Percentiles rank a stretch among this genome's conserved stretches.
Conservation (phyloP, 2,888 invertebrate species). For the Patella depressa region DNA sequence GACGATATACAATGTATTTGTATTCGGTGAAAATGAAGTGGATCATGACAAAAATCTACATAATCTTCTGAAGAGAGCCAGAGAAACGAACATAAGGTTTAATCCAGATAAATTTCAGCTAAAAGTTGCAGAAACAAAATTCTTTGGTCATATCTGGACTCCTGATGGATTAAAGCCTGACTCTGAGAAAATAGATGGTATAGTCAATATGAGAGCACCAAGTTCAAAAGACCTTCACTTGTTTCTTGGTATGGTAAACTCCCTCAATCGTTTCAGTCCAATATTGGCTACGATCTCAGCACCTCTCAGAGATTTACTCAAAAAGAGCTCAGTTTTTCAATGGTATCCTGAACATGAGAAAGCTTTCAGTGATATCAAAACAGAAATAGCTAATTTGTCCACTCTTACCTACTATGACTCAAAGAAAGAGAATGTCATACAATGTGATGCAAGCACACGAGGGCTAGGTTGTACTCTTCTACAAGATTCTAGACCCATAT, state of each 20-base stretch:
- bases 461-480: slow-evolving; percentile 40
- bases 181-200: slow-evolving; percentile 12
- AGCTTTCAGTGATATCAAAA: slow-evolving; percentile 30
- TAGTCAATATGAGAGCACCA: slow-evolving; percentile 27
- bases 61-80: slow-evolving; percentile 16
- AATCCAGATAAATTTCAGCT: slow-evolving; percentile 24
- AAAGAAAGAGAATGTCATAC: slow-evolving; percentile 18
- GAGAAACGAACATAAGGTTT: slow-evolving; percentile 16
- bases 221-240: slow-evolving; percentile 12
- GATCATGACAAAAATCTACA: slow-evolving; percentile 25
- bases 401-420: slow-evolving; percentile 27
- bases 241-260: slow-evolving; percentile 14
- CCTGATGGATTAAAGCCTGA: slow-evolving; percentile 27
- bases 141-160: slow-evolving; percentile 14
- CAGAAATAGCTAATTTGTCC: slow-evolving; percentile 24
- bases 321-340: slow-evolving; percentile 15
- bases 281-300: slow-evolving; percentile 8
- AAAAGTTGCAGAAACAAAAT: background rate
- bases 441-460: slow-evolving; percentile 31
- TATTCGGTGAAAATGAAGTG: slow-evolving; percentile 19
- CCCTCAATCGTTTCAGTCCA: slow-evolving; percentile 18
- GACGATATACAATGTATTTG: slow-evolving; percentile 37
- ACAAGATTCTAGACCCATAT: slow-evolving; percentile 39
- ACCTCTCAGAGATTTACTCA: background rate
- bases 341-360: slow-evolving; percentile 26